phyloP scores from a whole-genome alignment of 2,797 vertebrate genomes.

The Enteromius mattozi region DNA sequence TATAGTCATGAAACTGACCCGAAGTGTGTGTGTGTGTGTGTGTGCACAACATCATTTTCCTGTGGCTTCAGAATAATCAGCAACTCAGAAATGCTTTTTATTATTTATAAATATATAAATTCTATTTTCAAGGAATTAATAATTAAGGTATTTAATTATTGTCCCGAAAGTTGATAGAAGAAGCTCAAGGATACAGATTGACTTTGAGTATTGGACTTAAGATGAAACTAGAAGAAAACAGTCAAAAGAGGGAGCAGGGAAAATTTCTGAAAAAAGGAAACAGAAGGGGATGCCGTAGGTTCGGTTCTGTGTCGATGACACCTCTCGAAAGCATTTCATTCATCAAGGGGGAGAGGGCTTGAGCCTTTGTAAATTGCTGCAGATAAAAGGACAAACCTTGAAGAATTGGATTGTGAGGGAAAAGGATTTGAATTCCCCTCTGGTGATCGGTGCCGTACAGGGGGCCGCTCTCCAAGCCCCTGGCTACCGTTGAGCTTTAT shows the following conservation, averaged over 20 bases:
- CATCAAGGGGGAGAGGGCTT: slow-evolving; percentile 65
- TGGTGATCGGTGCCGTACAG: slow-evolving; percentile 59
- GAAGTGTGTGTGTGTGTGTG: not conserved
- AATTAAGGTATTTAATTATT: not conserved
- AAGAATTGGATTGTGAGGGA: slow-evolving; percentile 67
- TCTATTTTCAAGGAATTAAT: not conserved
- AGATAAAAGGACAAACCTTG: slow-evolving; percentile 64
- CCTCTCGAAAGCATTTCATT: slow-evolving; percentile 70
- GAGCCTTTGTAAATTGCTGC: slow-evolving; percentile 65
- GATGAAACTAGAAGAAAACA: slow-evolving; percentile 13
- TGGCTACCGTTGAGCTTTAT: slow-evolving; percentile 49
- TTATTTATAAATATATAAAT: not conserved
- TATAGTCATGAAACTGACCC: not conserved
- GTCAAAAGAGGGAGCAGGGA: slow-evolving; percentile 21
- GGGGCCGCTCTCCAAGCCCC: slow-evolving; percentile 48
- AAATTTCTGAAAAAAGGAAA: slow-evolving; percentile 44
- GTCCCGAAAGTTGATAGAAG: not conserved
- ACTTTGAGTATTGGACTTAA: slow-evolving; percentile 1
- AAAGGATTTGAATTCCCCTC: slow-evolving; percentile 66
- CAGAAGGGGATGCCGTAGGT: slow-evolving; percentile 51
- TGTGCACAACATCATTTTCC: not conserved
- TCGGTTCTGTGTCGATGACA: slow-evolving; percentile 61
- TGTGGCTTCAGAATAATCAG: not conserved
- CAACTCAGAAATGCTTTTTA: not conserved
- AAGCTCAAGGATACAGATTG: slow-evolving; percentile 13